Evolutionary conservation across 2,888 invertebrate species (phyloP), one percentile per base, ranked within the genome.

Genomic region (Drosophila neonasuta): DNA sequence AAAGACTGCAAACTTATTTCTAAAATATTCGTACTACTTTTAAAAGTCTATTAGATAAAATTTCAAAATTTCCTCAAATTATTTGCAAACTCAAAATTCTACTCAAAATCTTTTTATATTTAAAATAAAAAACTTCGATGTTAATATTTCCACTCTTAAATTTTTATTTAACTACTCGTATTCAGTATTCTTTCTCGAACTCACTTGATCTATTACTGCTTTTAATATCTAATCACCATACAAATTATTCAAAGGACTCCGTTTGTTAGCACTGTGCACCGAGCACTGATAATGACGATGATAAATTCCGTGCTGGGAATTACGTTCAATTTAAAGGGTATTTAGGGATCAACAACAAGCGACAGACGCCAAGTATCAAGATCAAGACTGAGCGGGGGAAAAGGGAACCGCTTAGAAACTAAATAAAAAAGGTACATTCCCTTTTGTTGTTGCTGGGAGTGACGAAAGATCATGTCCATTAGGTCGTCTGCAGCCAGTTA

Each of bases 401-500:
- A 29, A 46, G 62, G 17, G 48, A 42, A 29, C 44, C 57, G 63
- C 48, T 67, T 67, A 73, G 63, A 64, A 71, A 20, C 41, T 46
- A 24, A 55, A 42, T 24, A 56, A 59, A 68, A 68, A 71, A 73
- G 80, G 78, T 73, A 66, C 56, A 65, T 71, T 71, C 67, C 71
- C 65, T 51, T 68, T 64, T 74, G 65, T 62, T 77, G 65, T 65
- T 76, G 73, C 34, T 68, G 86, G 86, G 85, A 84, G 84, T 84
- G 84, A 84, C 84, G 84, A 84, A 84, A 84, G 84, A 86, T 84
- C 82, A 74, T 82, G 85, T 86, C 84, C 86, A 84, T 84, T 84
- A 84, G 85, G 76, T 81, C 58, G 85, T 80, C 86, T 86, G 78
- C 80, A 76, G 81, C 49, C 76, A 78, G 81, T 83, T 83, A 86